Base-by-base conservation (phyloP, 2,113 vertebrate genomes). In the Anhinga anhinga region DNA sequence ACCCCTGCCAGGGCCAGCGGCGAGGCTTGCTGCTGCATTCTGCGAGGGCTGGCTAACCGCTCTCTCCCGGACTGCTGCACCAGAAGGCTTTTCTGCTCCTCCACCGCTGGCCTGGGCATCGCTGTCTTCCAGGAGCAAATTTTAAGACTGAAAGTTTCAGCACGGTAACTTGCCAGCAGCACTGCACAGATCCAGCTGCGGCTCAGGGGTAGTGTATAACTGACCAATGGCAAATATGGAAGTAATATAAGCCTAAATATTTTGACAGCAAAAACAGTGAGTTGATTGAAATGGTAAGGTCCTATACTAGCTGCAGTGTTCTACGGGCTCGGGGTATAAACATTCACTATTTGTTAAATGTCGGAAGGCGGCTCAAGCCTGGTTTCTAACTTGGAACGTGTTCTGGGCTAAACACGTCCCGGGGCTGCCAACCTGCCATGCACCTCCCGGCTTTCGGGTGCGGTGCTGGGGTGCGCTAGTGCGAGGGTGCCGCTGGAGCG, bases 161-260 rank as follows among this genome's bases (percentile, higher is more conserved):
- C 44, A 2, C 3, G 2, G 58, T 15, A 17, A 61, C 45, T 22
- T 8, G 0, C 36, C 2, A 1, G 56, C 56, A 47, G 70, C 7
- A 1, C 77, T 11, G 50, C 56, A 20, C 2, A 0, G 38, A 17
- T 30, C 58, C 5, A 1, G 52, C 74, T 42, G 50, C 2, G 3
- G 50, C 65, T 59, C 6, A 0, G 59, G 23, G 34, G 38, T 4
- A 10, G 34, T 7, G 0, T 32, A 3, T 22, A 53, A 36, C n/a
- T 26, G 45, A 27, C 45, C 1, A 0, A 13, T 38, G 32, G 49
- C 61, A 34, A 67, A 38, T 44, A 50, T 6, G 42, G 67, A 34
- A 56, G 44, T 69, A 49, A 14, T 30, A 50, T 38, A 73, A 69
- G 62, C 62, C 67, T 52, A 58, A 79, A 84, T 58, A 69, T 45